Evolutionary conservation across 37 sponge, comb jelly and placozoan genomes (phyloP).

Genomic region (Halichondria panicea): DNA sequence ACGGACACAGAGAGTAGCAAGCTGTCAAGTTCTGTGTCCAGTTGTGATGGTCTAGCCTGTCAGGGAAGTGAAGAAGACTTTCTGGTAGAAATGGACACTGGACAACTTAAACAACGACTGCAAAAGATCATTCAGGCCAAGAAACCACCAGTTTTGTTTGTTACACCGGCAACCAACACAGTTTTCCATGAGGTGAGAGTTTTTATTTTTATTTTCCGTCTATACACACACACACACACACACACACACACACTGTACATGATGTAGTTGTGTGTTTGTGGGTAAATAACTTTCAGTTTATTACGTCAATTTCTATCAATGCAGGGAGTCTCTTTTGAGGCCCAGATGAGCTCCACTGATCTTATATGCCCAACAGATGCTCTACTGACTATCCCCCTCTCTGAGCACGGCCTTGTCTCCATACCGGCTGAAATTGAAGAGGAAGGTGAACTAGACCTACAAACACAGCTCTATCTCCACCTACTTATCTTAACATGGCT

Average conservation of each 20-base stretch:
- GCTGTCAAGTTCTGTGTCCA: neutral
- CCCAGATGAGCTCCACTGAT: neutral
- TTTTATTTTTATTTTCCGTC: neutral
- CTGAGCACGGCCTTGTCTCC: constrained; percentile 15
- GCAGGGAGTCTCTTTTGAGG: constrained; percentile 51
- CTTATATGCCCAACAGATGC: constrained; percentile 2
- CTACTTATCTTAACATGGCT: constrained; percentile 51
- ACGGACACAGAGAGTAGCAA: neutral
- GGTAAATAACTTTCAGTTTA: neutral
- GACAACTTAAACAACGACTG: constrained; percentile 8
- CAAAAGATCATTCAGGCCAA: constrained; percentile 38
- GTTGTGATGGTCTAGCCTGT: neutral
- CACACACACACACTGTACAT: neutral
- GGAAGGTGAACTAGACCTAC: neutral
- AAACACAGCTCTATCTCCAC: constrained; percentile 21
- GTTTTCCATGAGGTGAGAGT: constrained; percentile 54
- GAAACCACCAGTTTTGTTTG: constrained; percentile 57
- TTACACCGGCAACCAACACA: constrained; percentile 51
- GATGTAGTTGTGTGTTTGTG: neutral
- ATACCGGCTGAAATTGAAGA: neutral
- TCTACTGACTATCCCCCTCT: constrained; percentile 32
- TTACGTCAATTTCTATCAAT: neutral
- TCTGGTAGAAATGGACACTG: neutral
- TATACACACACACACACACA: neutral
- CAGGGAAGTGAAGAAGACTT: neutral